A percentile compares a stretch with the other conserved stretches of the same genome.
phyloP scores from a whole-genome alignment of 2,797 vertebrate species.

The Chelon auratus region DNA sequence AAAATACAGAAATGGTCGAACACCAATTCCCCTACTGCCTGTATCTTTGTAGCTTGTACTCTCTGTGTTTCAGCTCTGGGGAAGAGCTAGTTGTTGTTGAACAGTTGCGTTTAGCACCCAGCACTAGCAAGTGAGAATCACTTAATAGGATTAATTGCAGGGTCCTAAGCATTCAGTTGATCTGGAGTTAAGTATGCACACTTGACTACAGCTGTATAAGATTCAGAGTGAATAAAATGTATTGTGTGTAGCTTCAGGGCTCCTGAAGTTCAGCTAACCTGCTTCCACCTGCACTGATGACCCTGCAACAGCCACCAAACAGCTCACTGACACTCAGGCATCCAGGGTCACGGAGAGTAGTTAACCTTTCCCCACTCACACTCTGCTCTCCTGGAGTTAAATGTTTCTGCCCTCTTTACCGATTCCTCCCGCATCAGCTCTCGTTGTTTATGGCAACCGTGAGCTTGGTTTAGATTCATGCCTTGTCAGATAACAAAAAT shows the following conservation, averaged over 20 bases:
- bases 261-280: slow-evolving; percentile 39
- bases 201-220: neutral
- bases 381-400: slow-evolving; percentile 35
- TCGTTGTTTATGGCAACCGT: slow-evolving; percentile 65
- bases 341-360: slow-evolving; percentile 51
- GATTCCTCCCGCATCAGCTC: slow-evolving; percentile 31
- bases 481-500: slow-evolving; percentile 59
- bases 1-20: neutral
- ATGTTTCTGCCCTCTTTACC: slow-evolving; percentile 27
- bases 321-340: slow-evolving; percentile 60
- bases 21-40: neutral
- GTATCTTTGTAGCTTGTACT: neutral
- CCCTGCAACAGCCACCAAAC: slow-evolving; percentile 25
- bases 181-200: slow-evolving; percentile 24
- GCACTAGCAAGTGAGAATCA: neutral
- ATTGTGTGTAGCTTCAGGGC: slow-evolving; percentile 27
- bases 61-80: neutral
- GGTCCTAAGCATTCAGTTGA: neutral
- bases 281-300: slow-evolving; percentile 49
- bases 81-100: neutral
- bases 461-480: slow-evolving; percentile 60
- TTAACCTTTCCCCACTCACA: slow-evolving; percentile 47
- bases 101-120: neutral
- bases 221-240: neutral
- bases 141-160: neutral